Evolutionary conservation across 2,888 invertebrate genomes (phyloP).

Genomic region (Vannuccia rotundouncinata): DNA sequence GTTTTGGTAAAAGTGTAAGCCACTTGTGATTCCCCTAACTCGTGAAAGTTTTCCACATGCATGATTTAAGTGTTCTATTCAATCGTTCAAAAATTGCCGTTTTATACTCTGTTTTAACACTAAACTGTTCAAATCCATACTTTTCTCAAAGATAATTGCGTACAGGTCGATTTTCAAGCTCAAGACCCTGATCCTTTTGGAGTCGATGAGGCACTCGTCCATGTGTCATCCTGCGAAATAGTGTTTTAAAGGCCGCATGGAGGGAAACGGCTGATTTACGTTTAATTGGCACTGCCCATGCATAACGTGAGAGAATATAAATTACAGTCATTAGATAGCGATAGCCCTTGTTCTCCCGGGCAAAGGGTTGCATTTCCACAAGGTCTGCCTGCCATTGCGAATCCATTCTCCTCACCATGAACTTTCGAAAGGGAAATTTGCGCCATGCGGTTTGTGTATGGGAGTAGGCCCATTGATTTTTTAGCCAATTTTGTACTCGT

Average conservation of each 20-base stretch:
- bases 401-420: background rate
- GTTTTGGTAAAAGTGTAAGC: background rate
- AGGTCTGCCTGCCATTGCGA: background rate
- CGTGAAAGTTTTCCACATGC: background rate
- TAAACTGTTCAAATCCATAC: background rate
- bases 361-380: background rate
- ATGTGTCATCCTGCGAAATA: background rate
- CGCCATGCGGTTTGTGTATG: too few species aligned
- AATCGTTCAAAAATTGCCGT: too few species aligned
- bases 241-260: background rate
- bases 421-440: conserved; percentile 2
- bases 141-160: background rate
- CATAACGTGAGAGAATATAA: background rate
- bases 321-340: background rate
- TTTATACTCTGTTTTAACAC: too few species aligned
- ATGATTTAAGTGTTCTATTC: too few species aligned
- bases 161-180: background rate
- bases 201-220: background rate
- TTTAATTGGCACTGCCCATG: background rate
- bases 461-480: too few species aligned
- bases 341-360: background rate
- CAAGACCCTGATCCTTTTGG: background rate
- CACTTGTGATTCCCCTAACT: background rate
- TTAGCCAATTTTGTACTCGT: too few species aligned
- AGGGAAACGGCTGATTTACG: background rate